Base-by-base conservation (phyloP, 2,113 vertebrate genomes). In the Orcinus orca region DNA sequence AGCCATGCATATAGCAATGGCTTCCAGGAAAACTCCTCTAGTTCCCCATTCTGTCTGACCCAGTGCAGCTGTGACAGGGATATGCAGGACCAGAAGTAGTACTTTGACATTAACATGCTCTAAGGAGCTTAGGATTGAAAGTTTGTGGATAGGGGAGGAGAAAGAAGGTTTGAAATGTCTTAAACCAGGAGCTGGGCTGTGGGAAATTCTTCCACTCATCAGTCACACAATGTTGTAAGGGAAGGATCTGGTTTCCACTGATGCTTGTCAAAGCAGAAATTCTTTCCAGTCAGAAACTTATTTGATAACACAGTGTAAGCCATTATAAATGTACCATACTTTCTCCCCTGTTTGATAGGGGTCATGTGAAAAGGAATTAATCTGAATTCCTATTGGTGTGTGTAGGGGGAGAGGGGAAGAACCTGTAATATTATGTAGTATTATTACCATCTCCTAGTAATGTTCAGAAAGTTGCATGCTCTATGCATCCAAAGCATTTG, bases 51-150 rank as follows among this genome's bases (percentile, higher is more conserved):
- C 10, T 36, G 8, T 88, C 18, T 63, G 65, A 50, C 53, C n/a
- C 29, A 70, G 21, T 89, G 23, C 53, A 53, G 53, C 36, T 84
- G 20, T 81, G 84, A 90, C 9, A 79, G 12, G 3, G 53, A 36
- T 92, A 68, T 79, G 15, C 1, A 60, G 13, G 18, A 65, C 17
- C 50, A 87, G 53, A 77, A n/a, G 58, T 62, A 23, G 68, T 90
- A 25, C 17, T 77, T 6, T 62, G 38, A 63, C 47, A 50, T 53
- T 6, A 89, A 90, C 13, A 8, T 87, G 2, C n/a, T 90, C 25
- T 95, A 95, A 94, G 53, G 11, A 88, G 36, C 50, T 93, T 44
- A 55, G 14, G 7, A 76, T 36, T 92, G 38, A 94, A 97, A 44
- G 6, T 58, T 29, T 86, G 23, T 82, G 50, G 31, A 73, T 58